Evolutionary conservation across 2,888 invertebrate species (phyloP).

Genomic region (Maniola hyperantus): DNA sequence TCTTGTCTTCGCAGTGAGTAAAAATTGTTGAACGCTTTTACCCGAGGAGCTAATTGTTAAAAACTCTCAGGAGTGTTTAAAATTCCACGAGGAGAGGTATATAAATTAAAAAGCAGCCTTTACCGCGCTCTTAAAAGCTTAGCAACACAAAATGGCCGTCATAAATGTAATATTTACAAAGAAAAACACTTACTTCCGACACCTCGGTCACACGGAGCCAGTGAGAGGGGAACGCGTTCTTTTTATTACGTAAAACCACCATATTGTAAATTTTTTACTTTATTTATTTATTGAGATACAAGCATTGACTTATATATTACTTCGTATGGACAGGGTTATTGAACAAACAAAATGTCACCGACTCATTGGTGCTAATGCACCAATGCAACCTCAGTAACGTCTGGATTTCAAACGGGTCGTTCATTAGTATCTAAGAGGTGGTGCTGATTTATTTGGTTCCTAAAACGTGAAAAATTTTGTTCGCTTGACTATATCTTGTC

Average conservation of each 20-base stretch:
- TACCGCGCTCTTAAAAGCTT: slow-evolving; percentile 33
- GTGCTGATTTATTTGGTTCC: too few species aligned
- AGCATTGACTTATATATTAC: too few species aligned
- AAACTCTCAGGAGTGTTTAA: slow-evolving; percentile 1
- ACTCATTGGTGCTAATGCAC: too few species aligned
- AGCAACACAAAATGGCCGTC: slow-evolving; percentile 30
- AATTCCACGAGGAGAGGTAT: not conserved
- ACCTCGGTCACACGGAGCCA: slow-evolving; percentile 11
- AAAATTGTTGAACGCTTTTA: not conserved
- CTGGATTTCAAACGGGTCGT: too few species aligned
- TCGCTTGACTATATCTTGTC: too few species aligned
- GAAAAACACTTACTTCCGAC: slow-evolving; percentile 31
- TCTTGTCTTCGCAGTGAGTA: not conserved
- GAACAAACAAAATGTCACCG: too few species aligned
- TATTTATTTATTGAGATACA: too few species aligned
- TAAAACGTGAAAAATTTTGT: too few species aligned
- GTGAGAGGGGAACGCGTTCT: not conserved
- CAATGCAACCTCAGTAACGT: too few species aligned
- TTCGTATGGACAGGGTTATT: too few species aligned
- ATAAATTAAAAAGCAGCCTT: slow-evolving; percentile 30
- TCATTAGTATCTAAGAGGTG: too few species aligned
- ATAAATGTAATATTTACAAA: slow-evolving; percentile 38
- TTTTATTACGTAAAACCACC: slow-evolving; percentile 3
- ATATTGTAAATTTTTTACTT: too few species aligned
- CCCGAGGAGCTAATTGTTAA: slow-evolving; percentile 6